Percentiles rank a stretch among this genome's conserved stretches.
phyloP scores from a whole-genome alignment of 30 jellyfish, hydroid and myxozoan genomes.

The Pseudorhiza aurosa region DNA sequence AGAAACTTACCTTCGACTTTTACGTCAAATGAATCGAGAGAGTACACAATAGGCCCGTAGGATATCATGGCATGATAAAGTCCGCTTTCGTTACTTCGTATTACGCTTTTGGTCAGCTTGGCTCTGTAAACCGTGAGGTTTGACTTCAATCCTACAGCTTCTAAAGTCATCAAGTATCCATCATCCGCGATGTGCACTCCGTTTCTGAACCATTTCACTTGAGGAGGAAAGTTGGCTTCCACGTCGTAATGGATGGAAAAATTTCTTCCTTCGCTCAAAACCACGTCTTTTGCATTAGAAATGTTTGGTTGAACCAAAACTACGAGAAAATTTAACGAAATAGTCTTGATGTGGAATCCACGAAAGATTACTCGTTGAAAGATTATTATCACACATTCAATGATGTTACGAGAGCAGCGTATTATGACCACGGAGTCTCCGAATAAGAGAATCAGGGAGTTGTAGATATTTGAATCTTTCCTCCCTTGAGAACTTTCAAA shows the following conservation, averaged over 20 bases:
- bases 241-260: conserved; percentile 8
- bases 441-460: too few relatives aligned
- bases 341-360: too few relatives aligned
- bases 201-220: conserved; percentile 16
- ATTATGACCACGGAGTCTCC: too few relatives aligned
- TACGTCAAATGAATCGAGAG: neutral
- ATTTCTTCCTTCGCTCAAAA: neutral
- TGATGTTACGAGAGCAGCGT: too few relatives aligned
- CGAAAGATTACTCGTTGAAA: too few relatives aligned
- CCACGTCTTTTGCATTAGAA: neutral
- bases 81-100: neutral
- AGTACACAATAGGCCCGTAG: neutral
- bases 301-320: neutral
- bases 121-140: conserved; percentile 22
- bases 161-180: neutral
- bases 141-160: neutral
- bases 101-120: neutral
- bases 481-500: too few relatives aligned
- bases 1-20: conserved; percentile 10
- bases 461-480: too few relatives aligned
- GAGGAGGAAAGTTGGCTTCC: conserved; percentile 15
- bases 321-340: too few relatives aligned
- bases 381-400: too few relatives aligned
- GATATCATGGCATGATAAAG: conserved; percentile 2
- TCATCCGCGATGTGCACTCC: neutral